phyloP scores from a whole-genome alignment of 92 coral and sea anemone genomes.

The Metridium senile region DNA sequence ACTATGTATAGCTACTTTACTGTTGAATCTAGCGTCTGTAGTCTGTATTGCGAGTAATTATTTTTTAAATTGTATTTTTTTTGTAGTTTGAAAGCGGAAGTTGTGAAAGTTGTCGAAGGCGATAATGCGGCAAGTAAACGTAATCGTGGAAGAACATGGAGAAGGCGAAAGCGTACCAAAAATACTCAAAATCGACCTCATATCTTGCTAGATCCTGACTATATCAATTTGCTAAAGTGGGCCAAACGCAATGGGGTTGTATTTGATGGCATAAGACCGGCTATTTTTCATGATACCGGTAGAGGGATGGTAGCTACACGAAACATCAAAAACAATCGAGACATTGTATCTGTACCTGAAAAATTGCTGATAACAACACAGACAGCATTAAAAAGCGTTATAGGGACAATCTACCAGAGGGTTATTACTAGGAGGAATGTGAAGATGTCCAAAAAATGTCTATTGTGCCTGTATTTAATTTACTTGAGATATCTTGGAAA shows the following conservation, averaged over 20 bases:
- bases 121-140: no score
- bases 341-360: constrained; percentile 79
- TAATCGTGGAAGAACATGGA: constrained; percentile 68
- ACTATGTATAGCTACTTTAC: no score
- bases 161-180: constrained; percentile 39
- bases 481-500: constrained; percentile 63
- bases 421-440: background rate
- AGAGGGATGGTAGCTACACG: constrained; percentile 77
- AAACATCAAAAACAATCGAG: constrained; percentile 47
- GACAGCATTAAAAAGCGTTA: constrained; percentile 53
- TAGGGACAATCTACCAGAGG: constrained; percentile 26
- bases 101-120: no score
- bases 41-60: no score
- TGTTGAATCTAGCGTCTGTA: no score
- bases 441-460: constrained; percentile 40
- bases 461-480: constrained; percentile 69
- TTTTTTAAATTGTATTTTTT: no score
- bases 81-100: no score
- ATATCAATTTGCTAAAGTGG: constrained; percentile 77
- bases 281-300: constrained; percentile 69
- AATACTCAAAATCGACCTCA: constrained; percentile 8
- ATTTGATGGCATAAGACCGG: constrained; percentile 73
- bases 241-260: constrained; percentile 79
- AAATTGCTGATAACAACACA: constrained; percentile 62
- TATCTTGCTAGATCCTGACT: constrained; percentile 52